Percentiles rank a stretch among this genome's conserved stretches.
phyloP scores from a whole-genome alignment of 2,113 vertebrate species.

The Puntigrus tetrazona region DNA sequence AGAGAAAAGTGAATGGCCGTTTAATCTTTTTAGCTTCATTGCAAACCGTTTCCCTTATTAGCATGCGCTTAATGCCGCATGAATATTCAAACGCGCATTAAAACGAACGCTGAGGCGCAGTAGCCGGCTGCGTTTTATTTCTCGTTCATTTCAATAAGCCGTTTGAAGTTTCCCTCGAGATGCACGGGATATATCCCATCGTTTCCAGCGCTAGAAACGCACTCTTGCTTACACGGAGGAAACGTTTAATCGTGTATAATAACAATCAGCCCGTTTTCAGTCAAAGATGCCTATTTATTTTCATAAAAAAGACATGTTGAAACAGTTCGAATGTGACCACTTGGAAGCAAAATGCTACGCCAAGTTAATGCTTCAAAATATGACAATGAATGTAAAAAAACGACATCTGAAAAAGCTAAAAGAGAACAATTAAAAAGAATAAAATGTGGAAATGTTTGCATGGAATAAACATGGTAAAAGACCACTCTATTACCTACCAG shows the following conservation, averaged over 20 bases:
- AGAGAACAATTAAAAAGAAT: conserved; percentile 72
- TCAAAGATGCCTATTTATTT: conserved; percentile 81
- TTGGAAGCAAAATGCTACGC: conserved; percentile 78
- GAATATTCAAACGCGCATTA: conserved; percentile 2
- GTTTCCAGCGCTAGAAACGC: conserved; percentile 1
- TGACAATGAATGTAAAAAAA: conserved; percentile 63
- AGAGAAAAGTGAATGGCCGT: not conserved
- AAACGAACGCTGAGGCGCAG: not conserved
- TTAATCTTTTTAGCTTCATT: conserved; percentile 1
- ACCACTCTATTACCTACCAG: conserved; percentile 81
- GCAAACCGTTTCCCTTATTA: conserved; percentile 29
- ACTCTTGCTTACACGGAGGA: not conserved
- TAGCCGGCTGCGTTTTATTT: conserved; percentile 45
- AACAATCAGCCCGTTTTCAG: conserved; percentile 60
- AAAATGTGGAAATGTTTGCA: conserved; percentile 79
- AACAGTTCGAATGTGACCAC: conserved; percentile 79
- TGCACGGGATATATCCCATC: not conserved
- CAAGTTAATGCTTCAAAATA: conserved; percentile 79
- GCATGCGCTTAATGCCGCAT: conserved; percentile 35
- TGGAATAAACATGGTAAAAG: conserved; percentile 81
- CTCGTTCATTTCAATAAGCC: conserved; percentile 51
- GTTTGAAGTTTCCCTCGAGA: conserved; percentile 54
- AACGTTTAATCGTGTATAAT: not conserved
- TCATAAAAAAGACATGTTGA: conserved; percentile 76
- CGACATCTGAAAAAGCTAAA: conserved; percentile 77